Evolutionary conservation across 2,888 invertebrate genomes (phyloP), one percentile per base, ranked within the genome.

Genomic region (Hirtodrosophila confusa): DNA sequence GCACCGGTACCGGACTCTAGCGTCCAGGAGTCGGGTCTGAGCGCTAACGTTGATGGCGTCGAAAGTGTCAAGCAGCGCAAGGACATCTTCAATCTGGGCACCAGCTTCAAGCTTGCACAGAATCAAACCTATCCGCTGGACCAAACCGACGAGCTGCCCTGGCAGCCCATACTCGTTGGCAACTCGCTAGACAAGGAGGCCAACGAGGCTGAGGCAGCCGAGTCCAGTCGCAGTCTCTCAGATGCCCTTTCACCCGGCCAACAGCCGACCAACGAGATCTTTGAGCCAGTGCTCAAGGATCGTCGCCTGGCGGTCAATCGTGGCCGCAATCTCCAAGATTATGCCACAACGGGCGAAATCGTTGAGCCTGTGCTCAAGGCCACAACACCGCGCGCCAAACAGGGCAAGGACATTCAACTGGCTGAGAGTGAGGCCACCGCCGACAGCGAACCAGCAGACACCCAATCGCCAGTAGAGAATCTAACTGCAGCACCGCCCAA

Each of bases 331-430:
- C 63, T 90, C 3, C 88, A 90, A 37, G 88, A 88, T 3, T 56
- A 56, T 11, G 49, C 68, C 29, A 67, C 64, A 6, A 75, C 71
- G 0, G 89, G 93, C 17, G 96, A 96, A 91, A 94, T 96, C 12
- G 94, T 95, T 0, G 96, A 96, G 79, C 96, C 96, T 0, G 93
- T 96, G 3, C 91, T 96, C 0, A 93, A 94, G 63, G 94, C 95
- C 4, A 92, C 94, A 0, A 93, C 93, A 0, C 92, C 93, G 0
- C 94, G 80, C 90, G 55, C 69, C 3, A 90, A 90, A 43, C 89
- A 90, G 11, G 89, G 86, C 65, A 90, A 90, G 62, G 89, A 89
- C 27, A 69, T 90, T 31, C 70, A 80, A 1, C 54, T 89, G 44
- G 39, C 65, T 3, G 69, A 68, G 0, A 27, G 53, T 0, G 71